Evolutionary conservation across 2,797 vertebrate genomes (phyloP).

Genomic region (Yasuhikotakia modesta): DNA sequence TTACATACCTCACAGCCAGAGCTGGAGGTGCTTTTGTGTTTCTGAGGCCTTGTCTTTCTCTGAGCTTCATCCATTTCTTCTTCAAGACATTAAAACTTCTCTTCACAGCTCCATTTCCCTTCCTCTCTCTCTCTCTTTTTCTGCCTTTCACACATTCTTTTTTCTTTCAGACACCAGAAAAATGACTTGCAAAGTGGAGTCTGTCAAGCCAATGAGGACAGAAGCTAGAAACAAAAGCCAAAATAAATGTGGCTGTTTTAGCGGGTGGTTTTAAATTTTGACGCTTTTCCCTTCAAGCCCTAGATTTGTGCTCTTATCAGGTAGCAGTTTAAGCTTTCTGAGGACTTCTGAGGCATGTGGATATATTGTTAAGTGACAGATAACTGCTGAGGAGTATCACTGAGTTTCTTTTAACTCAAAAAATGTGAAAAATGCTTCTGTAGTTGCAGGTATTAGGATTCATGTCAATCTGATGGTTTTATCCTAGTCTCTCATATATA

Average conservation of each 20-base stretch:
- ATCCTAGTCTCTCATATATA: constrained; percentile 13
- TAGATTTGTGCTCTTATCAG: constrained; percentile 60
- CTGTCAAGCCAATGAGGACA: constrained; percentile 53
- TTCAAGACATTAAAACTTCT: constrained; percentile 49
- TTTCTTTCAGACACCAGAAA: constrained; percentile 43
- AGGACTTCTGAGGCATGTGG: constrained; percentile 41
- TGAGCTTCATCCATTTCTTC: constrained; percentile 37
- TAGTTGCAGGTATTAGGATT: constrained; percentile 11
- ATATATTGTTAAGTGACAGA: constrained; percentile 55
- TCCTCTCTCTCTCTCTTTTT: constrained; percentile 5
- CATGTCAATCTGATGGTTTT: background rate
- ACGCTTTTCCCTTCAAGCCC: constrained; percentile 55
- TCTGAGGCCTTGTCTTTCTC: constrained; percentile 53
- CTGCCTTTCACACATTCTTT: constrained; percentile 6
- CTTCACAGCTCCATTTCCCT: constrained; percentile 40
- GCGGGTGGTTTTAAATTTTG: constrained; percentile 48
- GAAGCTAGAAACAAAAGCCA: constrained; percentile 37
- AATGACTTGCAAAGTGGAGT: constrained; percentile 54
- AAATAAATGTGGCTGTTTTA: constrained; percentile 39
- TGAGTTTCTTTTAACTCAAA: constrained; percentile 25
- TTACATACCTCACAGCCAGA: constrained; percentile 49
- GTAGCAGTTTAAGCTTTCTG: constrained; percentile 55
- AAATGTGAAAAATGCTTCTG: constrained; percentile 14
- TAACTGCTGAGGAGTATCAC: constrained; percentile 39
- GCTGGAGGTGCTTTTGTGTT: constrained; percentile 57